Base-by-base conservation (phyloP, 2,888 invertebrate species). In the Neoascia interrupta region DNA sequence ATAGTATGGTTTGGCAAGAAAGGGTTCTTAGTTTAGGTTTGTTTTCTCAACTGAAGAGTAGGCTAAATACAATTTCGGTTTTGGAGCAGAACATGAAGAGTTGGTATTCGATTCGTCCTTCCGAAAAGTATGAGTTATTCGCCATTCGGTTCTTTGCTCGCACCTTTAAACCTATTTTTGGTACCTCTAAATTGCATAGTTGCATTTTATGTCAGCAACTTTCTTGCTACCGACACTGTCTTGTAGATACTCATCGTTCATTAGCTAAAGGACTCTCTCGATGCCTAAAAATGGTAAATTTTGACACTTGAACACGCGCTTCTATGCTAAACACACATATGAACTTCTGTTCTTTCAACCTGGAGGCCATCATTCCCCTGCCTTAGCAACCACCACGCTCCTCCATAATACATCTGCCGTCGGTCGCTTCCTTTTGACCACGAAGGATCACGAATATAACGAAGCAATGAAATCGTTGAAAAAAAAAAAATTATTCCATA, bases 221-320 rank as follows among this genome's bases (percentile, higher is more conserved):
- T n/a, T n/a, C n/a, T n/a, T n/a, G n/a, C n/a, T 0, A 2, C 0
- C 1, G 8, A 36, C 5, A 58, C 51, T 58, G 39, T 47, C 8
- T 19, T 10, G n/a, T 15, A 45, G 26, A 56, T 43, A 49, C 19
- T 13, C 28, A 75, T 63, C 47, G n/a, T 34, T 63, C 21, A 61
- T 54, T 54, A 36, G 41, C 6, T 37, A 5, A 47, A 18, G 37
- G 36, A n/a, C 36, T 45, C 45, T 63, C 31, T 18, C 13, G 43
- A 45, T 41, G 18, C 31, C 23, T 18, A 47, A 60, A 66, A 66
- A 8, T 37, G 63, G 21, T 51, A 28, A 64, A 34, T 51, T 72
- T 72, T 70, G 72, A 72, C 72, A 76, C 72, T 36, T 28, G 43
- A 53, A 66, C 72, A 76, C 64, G 76, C 72, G 76, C 76, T 60